phyloP scores from a whole-genome alignment of 2,797 vertebrate species.

The Erethizon dorsatum region DNA sequence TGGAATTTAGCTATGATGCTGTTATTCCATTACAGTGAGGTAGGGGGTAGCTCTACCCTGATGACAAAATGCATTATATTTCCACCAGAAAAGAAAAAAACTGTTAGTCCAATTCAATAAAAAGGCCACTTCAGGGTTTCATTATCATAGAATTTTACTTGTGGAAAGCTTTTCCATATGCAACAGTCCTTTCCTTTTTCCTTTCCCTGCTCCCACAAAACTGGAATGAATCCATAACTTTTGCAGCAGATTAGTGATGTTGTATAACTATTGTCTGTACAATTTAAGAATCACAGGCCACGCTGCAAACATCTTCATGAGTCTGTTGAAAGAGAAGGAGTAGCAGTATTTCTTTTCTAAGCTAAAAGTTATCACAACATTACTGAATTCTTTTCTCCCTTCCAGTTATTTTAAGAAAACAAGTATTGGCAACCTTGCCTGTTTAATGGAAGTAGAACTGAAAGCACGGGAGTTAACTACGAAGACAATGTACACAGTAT shows the following conservation, averaged over 20 bases:
- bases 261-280: slow-evolving; percentile 9
- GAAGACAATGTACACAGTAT: not conserved
- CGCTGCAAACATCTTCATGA: not conserved
- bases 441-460: not conserved
- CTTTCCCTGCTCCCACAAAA: not conserved
- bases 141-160: not conserved
- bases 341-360: not conserved
- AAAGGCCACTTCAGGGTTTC: not conserved
- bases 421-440: not conserved
- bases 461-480: not conserved
- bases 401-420: not conserved
- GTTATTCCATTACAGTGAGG: slow-evolving; percentile 43
- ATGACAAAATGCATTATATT: slow-evolving; percentile 44
- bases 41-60: not conserved
- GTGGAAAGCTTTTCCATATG: not conserved
- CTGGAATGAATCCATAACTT: not conserved
- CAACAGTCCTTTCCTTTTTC: not conserved
- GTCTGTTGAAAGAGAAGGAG: slow-evolving; percentile 17
- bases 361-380: not conserved
- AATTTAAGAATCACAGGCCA: not conserved
- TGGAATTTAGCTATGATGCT: slow-evolving; percentile 53
- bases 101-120: not conserved
- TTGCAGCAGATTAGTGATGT: not conserved
- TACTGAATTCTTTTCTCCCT: not conserved
- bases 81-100: slow-evolving; percentile 55